Evolutionary conservation across 2,797 vertebrate species (phyloP).

Genomic region (Etheostoma perlongum): DNA sequence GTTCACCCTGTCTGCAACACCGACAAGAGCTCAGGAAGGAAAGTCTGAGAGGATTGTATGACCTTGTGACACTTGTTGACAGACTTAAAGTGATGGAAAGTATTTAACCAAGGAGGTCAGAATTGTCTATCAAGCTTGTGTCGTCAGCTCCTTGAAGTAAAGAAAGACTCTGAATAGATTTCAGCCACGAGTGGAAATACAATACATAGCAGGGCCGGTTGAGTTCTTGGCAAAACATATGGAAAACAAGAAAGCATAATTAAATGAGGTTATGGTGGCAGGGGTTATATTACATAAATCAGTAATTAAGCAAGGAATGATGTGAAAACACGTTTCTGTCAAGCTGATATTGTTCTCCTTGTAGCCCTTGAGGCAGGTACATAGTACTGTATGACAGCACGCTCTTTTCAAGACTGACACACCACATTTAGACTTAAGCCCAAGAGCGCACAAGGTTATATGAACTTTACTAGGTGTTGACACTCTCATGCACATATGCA

Average conservation of each 20-base stretch:
- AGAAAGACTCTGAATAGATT: constrained; percentile 42
- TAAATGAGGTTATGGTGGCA: constrained; percentile 56
- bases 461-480: constrained; percentile 45
- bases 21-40: constrained; percentile 37
- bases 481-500: constrained; percentile 46
- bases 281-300: constrained; percentile 64
- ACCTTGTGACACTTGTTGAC: constrained; percentile 70
- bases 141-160: constrained; percentile 35
- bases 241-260: constrained; percentile 73
- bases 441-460: constrained; percentile 36
- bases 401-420: constrained; percentile 34
- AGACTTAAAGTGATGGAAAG: constrained; percentile 70
- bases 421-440: constrained; percentile 31
- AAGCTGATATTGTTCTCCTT: constrained; percentile 29
- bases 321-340: constrained; percentile 59
- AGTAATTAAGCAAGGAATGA: constrained; percentile 65
- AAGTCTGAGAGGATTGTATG: constrained; percentile 59
- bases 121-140: constrained; percentile 39
- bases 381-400: constrained; percentile 27
- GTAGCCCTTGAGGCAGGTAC: constrained; percentile 24
- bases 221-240: constrained; percentile 62
- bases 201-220: constrained; percentile 48
- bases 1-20: constrained; percentile 46
- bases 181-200: constrained; percentile 58
- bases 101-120: constrained; percentile 56